Evolutionary conservation across 2,888 invertebrate genomes (phyloP), one percentile per base, ranked within the genome.

Genomic region (Folsomia candida): DNA sequence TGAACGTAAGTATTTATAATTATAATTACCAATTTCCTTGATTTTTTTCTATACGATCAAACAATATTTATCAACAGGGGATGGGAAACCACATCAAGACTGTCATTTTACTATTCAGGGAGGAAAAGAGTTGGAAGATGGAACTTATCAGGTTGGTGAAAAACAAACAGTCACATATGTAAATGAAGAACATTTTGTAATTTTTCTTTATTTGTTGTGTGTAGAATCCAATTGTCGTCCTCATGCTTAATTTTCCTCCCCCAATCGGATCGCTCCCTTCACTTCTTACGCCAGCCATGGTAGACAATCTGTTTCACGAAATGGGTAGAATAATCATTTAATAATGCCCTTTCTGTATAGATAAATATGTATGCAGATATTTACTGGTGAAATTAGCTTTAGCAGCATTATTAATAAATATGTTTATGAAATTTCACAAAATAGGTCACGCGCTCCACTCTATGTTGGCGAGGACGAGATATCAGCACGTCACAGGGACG

Each of bases 371-470:
- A n/a, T n/a, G n/a, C n/a, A n/a, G n/a, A n/a, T n/a, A n/a, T n/a
- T n/a, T n/a, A n/a, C n/a, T n/a, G n/a, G n/a, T n/a, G n/a, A n/a
- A n/a, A n/a, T n/a, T n/a, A n/a, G n/a, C n/a, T n/a, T n/a, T n/a
- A n/a, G n/a, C n/a, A n/a, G n/a, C n/a, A n/a, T n/a, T n/a, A n/a
- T n/a, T n/a, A n/a, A n/a, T n/a, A n/a, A n/a, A n/a, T n/a, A n/a
- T n/a, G n/a, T 47, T 47, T n/a, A n/a, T n/a, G n/a, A n/a, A n/a
- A n/a, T n/a, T n/a, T n/a, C n/a, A n/a, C n/a, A n/a, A n/a, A n/a
- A n/a, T n/a, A n/a, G 99, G 99, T 0, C 99, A 99, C 85, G 99
- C 98, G 20, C 90, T 98, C 88, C 99, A 99, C 85, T 97, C 97
- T 22, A 97, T 99, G 96, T 85, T 99, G 78, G 99, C 94, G 1